Evolutionary conservation across 2,888 invertebrate species (phyloP).

Genomic region (Cheilosia vulpina): DNA sequence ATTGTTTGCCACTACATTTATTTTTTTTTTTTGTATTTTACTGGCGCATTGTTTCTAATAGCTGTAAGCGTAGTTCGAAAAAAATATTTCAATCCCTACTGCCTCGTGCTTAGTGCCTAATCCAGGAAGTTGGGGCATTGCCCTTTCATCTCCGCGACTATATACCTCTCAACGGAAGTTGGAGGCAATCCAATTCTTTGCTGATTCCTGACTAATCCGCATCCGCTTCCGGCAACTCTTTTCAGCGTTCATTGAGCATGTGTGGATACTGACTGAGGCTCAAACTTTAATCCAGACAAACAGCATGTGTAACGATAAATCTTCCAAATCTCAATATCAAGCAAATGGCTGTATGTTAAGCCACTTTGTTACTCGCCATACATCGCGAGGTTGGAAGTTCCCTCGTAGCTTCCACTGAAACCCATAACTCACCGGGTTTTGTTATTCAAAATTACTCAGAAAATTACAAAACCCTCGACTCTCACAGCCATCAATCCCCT

Average conservation of each 20-base stretch:
- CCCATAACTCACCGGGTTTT: constrained; percentile 63
- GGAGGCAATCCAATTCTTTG: neutral
- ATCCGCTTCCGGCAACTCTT: neutral
- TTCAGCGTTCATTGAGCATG: neutral
- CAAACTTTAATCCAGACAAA: constrained; percentile 35
- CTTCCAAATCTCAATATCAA: constrained; percentile 54
- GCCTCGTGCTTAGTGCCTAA: neutral
- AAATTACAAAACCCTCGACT: constrained; percentile 6
- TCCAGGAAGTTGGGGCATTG: neutral
- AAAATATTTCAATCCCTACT: too few species aligned
- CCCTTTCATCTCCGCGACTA: neutral
- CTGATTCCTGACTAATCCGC: constrained; percentile 20
- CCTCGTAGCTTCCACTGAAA: constrained; percentile 15
- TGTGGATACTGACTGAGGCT: neutral
- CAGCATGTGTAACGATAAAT: constrained; percentile 60
- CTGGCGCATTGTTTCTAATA: too few species aligned
- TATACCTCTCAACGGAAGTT: neutral
- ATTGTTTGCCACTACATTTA: too few species aligned
- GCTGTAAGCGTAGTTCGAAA: too few species aligned
- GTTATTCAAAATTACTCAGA: constrained; percentile 53
- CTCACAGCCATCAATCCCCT: neutral
- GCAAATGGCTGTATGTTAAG: constrained; percentile 42
- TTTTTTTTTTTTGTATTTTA: too few species aligned
- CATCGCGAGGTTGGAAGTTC: constrained; percentile 7
- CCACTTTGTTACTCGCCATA: constrained; percentile 46